Percentiles rank a stretch among this genome's conserved stretches.
Evolutionary conservation across 2,797 vertebrate species (phyloP).

Genomic region (Todus mexicanus): DNA sequence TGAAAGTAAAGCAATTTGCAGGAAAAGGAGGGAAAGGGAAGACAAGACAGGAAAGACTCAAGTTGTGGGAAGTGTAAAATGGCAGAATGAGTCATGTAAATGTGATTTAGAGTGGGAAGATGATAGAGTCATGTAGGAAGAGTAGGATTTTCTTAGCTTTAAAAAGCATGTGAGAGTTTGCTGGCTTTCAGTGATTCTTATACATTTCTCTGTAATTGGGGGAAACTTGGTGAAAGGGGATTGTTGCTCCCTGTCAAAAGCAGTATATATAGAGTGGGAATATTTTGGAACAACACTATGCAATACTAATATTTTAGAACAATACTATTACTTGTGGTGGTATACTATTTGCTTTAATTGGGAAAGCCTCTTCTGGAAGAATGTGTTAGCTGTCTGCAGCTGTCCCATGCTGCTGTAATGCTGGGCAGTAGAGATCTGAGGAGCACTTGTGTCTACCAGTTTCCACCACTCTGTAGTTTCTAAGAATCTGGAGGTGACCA

Average conservation of each 20-base stretch:
- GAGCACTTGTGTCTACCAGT: neutral
- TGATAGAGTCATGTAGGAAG: slow-evolving; percentile 28
- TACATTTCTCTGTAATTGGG: neutral
- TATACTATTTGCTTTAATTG: neutral
- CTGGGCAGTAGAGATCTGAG: neutral
- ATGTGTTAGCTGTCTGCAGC: neutral
- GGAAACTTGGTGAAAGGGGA: neutral
- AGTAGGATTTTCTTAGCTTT: slow-evolving; percentile 28
- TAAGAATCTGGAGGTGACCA: neutral
- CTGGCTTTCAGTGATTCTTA: neutral
- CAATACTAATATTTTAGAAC: slow-evolving; percentile 10
- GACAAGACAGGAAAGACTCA: slow-evolving; percentile 6
- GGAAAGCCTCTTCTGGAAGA: neutral
- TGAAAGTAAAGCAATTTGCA: neutral
- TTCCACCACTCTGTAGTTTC: neutral
- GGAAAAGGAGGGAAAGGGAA: slow-evolving; percentile 19
- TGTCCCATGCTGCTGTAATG: neutral
- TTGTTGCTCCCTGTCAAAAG: neutral
- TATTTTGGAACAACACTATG: neutral
- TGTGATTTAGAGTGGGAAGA: slow-evolving; percentile 46
- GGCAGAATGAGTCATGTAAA: slow-evolving; percentile 14
- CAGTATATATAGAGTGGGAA: neutral
- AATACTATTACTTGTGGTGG: neutral
- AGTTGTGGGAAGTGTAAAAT: slow-evolving; percentile 49
- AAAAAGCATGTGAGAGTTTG: neutral